Evolutionary conservation across 2,797 vertebrate genomes (phyloP), one percentile per base, ranked within the genome.

Genomic region (Ctenosaura bakeri): DNA sequence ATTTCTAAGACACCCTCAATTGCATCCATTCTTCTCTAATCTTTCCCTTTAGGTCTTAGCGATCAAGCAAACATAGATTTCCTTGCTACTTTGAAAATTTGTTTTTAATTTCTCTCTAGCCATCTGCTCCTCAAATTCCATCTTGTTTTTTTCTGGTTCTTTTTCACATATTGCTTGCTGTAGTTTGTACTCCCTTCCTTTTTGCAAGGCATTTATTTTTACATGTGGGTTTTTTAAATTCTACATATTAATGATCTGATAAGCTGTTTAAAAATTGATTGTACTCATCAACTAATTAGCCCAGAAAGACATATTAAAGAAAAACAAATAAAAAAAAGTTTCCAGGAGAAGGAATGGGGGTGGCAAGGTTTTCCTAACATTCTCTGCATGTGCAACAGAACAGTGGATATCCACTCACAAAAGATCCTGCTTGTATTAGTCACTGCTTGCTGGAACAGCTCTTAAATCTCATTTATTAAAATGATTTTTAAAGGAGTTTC

Each of bases 191-290:
- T 73, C 52, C n/a, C 56, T 56, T 82, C 38, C 26, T 86, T 79
- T 86, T 81, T 50, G 16, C 71, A 86, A 90, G 88, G 59, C 54
- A 66, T 32, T 83, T 83, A 29, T 88, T 4, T 42, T 46, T 77
- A 8, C 20, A 24, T 14, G 14, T 91, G 89, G 38, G 24, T 5
- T 24, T 38, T 42, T 56, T 62, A 64, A 86, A 83, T 89, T 32
- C 1, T 54, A 82, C 20, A 46, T 22, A 74, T 66, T 87, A 32
- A 90, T 79, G 8, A 89, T 38, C 26, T 73, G 46, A 80, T 16
- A 86, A 22, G 42, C 8, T 38, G 26, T 78, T 78, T 1, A 54
- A 90, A 88, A 92, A 79, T 46, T 87, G 56, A 92, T 87, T 92
- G 83, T n/a, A 88, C 88, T 90, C 9, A 0, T 3, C 24, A 73